Evolutionary conservation across 2,113 vertebrate genomes (phyloP), one percentile per base, ranked within the genome.

Genomic region (Anguilla japonica): DNA sequence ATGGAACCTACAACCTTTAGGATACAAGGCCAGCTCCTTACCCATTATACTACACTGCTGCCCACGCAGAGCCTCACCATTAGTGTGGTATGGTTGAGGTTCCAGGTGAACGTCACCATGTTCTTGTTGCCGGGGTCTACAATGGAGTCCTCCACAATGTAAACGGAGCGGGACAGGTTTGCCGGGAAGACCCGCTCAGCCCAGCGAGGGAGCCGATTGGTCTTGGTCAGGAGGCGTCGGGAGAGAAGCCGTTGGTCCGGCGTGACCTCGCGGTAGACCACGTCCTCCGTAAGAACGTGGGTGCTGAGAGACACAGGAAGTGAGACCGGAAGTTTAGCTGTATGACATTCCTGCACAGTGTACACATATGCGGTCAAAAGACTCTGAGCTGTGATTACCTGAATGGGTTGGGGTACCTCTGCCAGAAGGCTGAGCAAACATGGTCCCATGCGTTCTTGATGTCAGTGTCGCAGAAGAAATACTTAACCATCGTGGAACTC

Each of bases 161-260:
- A 96, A 18, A 96, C 96, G 0, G 46, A 96, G 26, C 94, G 95
- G 20, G 95, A 92, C 34, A 96, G 93, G 84, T 94, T 94, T 0
- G 88, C 0, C 0, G 95, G 96, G 82, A 96, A 96, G 83, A 96
- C 15, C 0, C 84, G 78, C 90, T 96, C 96, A 0, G 95, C 96
- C 96, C 96, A 96, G 71, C 95, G 95, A 53, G 96, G 96, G n/a
- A 96, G 88, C 53, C 96, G 94, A 89, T 96, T 96, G 91, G 96
- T 96, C 94, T 96, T 96, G 67, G 93, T 96, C 84, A 96, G 89
- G 83, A 96, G 94, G 41, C 95, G 95, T 40, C 96, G 94, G 67
- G 96, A 92, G 80, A 95, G 86, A 2, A 96, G 95, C 56, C 40
- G 91, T 84, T 94, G 89, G 91, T 96, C 95, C 0, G 91, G 71